Evolutionary conservation across 1,140 invertebrate species (phyloP), one percentile per base, ranked within the genome.

Genomic region (Bombus cullumanus): DNA sequence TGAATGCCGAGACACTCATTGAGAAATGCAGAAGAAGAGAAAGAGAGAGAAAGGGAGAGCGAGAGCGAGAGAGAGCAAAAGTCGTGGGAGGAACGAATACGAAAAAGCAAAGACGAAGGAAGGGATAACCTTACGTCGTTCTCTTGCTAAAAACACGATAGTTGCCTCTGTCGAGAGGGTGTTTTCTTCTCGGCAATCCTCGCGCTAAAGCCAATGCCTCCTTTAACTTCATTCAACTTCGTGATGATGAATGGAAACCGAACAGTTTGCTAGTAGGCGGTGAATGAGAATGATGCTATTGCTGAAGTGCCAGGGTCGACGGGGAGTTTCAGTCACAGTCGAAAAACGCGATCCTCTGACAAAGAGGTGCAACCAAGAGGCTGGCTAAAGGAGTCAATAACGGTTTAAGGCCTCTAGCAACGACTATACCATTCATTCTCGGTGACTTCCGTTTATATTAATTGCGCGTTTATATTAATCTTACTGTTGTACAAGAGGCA

Each of bases 211-310:
- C 89, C 88, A 83, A 88, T 88, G 86, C 66, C 86, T 85, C 75
- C 82, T 69, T 64, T 34, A 62, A 75, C 15, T 77, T 89, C 88
- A 90, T 90, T 90, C 89, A 90, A n/a, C 31, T 39, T 28, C 74
- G 79, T 28, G 25, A 22, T 22, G 72, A 25, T 89, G 86, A 90
- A 90, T 90, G 89, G 82, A 41, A 73, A 5, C 73, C 69, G 86
- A 81, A 80, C 81, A 64, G 69, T 57, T 37, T 59, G 34, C 59
- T 88, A 72, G 62, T 88, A 75, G 86, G 78, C 84, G 89, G 89
- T 86, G 12, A 41, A 83, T 43, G 78, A 72, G 76, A 59, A 73
- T 83, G 85, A 85, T 81, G 78, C 41, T 31, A 64, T 43, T 73
- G 75, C 72, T 75, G 69, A 28, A 84, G 69, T 78, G 34, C 39